Evolutionary conservation across 2,113 vertebrate species (phyloP).

Genomic region (Clarias gariepinus): DNA sequence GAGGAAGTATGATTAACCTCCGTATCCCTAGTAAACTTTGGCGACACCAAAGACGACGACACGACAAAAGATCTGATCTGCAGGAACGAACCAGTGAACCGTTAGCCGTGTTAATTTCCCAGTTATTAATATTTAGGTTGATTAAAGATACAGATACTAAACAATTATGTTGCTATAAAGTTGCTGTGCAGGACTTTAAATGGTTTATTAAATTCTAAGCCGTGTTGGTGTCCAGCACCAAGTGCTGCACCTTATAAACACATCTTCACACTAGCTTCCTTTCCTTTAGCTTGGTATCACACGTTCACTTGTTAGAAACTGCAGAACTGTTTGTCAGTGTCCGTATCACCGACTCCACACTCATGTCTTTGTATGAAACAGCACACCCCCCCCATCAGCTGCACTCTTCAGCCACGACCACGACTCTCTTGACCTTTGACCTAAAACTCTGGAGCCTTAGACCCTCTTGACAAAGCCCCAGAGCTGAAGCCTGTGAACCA

Average conservation of each 20-base stretch:
- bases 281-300: not conserved
- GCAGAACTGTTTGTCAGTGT: not conserved
- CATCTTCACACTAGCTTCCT: not conserved
- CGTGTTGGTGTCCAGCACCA: too few relatives aligned
- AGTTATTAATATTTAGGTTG: not conserved
- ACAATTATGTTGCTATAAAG: not conserved
- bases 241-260: not conserved
- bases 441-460: conserved; percentile 53
- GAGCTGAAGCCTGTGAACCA: conserved; percentile 46
- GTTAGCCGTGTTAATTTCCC: not conserved
- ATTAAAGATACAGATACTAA: not conserved
- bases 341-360: not conserved
- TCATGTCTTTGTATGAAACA: not conserved
- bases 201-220: not conserved
- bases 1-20: not conserved
- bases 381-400: conserved; percentile 48
- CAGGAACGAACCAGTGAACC: not conserved
- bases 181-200: not conserved
- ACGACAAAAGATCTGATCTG: not conserved
- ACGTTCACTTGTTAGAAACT: not conserved
- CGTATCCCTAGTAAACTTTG: not conserved
- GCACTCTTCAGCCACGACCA: conserved; percentile 63
- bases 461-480: conserved; percentile 48
- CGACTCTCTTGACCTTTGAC: conserved; percentile 71
- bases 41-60: not conserved